Conservation (phyloP, 2,113 vertebrate species). For the Thunnus maccoyii region DNA sequence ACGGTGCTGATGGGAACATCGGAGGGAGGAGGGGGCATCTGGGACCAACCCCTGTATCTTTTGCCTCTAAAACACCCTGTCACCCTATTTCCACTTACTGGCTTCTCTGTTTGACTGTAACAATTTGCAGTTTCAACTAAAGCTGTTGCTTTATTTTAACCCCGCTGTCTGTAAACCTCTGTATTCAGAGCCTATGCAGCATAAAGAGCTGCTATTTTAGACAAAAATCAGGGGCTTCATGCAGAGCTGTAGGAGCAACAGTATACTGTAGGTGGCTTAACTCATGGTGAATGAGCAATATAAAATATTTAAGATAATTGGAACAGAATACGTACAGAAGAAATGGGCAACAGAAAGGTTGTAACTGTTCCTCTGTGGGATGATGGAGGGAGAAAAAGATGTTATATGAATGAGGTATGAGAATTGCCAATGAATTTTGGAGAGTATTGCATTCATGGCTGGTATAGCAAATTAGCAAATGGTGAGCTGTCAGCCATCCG, state of each 20-base stretch:
- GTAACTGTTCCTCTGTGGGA: slow-evolving; percentile 26
- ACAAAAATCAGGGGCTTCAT: slow-evolving; percentile 21
- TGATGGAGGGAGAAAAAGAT: neutral
- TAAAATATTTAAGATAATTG: slow-evolving; percentile 76
- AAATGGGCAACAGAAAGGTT: slow-evolving; percentile 36
- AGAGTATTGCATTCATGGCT: neutral
- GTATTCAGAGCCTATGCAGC: slow-evolving; percentile 19
- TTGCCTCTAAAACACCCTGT: neutral
- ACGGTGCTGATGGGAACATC: neutral
- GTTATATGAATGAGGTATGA: neutral
- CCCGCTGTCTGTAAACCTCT: neutral
- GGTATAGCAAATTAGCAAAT: too few relatives aligned
- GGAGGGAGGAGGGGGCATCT: neutral
- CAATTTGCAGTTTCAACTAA: neutral
- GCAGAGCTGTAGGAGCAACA: slow-evolving; percentile 20
- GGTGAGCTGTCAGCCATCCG: too few relatives aligned
- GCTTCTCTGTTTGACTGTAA: neutral
- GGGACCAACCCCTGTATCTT: neutral
- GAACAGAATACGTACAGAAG: slow-evolving; percentile 50
- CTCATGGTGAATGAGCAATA: slow-evolving; percentile 55
- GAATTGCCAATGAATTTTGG: neutral
- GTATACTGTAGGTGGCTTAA: slow-evolving; percentile 37
- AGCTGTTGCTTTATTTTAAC: neutral
- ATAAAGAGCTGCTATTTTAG: slow-evolving; percentile 37
- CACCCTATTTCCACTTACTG: neutral